A percentile compares a stretch with the other conserved stretches of the same genome.
Conservation (phyloP, 2,113 vertebrate species). For the Heterochromis multidens region DNA sequence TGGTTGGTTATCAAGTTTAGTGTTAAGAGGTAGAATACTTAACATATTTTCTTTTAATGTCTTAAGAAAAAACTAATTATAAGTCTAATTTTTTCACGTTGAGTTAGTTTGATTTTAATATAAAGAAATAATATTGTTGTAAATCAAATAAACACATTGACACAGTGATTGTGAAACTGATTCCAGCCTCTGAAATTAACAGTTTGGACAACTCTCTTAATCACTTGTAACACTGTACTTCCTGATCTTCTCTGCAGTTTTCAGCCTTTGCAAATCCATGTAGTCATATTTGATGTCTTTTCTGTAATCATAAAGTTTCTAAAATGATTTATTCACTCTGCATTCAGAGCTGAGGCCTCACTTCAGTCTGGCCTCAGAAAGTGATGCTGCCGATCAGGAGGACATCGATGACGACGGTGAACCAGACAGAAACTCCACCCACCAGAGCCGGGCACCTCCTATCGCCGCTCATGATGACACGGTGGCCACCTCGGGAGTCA, state of each 20-base stretch:
- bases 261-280: too few species aligned
- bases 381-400: constrained; percentile 92
- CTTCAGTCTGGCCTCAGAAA: constrained; percentile 94
- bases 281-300: too few species aligned
- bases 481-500: constrained; percentile 93
- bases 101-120: background rate
- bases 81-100: background rate
- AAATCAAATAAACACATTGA: background rate
- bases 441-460: constrained; percentile 74
- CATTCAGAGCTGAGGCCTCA: constrained; percentile 89
- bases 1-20: too few species aligned
- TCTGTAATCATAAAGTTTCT: background rate
- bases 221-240: background rate
- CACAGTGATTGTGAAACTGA: background rate
- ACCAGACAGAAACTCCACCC: constrained; percentile 73
- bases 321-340: background rate
- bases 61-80: background rate
- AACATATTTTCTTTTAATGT: background rate
- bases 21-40: background rate
- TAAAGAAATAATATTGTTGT: background rate
- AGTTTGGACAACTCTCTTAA: background rate
- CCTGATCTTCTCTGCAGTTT: background rate
- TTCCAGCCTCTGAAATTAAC: background rate
- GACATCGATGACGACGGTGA: constrained; percentile 85
- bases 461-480: constrained; percentile 83